phyloP scores from a whole-genome alignment of 2,113 vertebrate genomes.

The Xiphias gladius region DNA sequence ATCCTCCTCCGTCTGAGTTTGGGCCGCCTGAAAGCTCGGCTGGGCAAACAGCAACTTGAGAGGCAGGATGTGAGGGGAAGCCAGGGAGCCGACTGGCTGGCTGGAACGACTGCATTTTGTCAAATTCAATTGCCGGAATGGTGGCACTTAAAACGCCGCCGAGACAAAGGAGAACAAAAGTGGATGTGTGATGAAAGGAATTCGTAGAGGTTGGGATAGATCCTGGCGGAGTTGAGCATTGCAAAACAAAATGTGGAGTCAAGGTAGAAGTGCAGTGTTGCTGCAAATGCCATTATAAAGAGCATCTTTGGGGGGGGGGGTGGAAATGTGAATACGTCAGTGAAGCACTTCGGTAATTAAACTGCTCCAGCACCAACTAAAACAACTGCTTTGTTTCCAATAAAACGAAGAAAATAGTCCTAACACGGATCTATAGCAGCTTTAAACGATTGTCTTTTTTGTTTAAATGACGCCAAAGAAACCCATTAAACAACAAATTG shows the following conservation, averaged over 20 bases:
- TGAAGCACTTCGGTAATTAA: conserved; percentile 37
- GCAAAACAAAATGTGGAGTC: conserved; percentile 4
- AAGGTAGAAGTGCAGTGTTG: conserved; percentile 2
- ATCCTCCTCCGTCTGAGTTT: conserved; percentile 63
- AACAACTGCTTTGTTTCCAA: conserved; percentile 33
- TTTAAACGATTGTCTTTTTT: conserved; percentile 7
- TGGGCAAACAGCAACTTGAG: conserved; percentile 68
- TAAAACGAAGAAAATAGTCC: conserved; percentile 24
- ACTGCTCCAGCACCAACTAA: conserved; percentile 21
- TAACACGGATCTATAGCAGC: conserved; percentile 1
- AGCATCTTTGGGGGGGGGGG: conserved; percentile 4
- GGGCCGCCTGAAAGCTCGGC: conserved; percentile 62
- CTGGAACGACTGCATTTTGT: conserved; percentile 49
- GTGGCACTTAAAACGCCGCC: conserved; percentile 34
- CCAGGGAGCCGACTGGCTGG: conserved; percentile 19
- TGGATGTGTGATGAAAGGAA: conserved; percentile 2
- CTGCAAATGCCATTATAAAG: background rate
- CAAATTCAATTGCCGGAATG: conserved; percentile 57
- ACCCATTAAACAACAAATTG: conserved; percentile 46
- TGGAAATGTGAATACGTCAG: conserved; percentile 5
- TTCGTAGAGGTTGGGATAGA: background rate
- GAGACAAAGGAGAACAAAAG: conserved; percentile 33
- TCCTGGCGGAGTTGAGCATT: background rate
- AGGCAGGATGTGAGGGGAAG: conserved; percentile 50
- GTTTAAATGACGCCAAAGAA: conserved; percentile 56